Conservation (phyloP, 2,888 invertebrate genomes). For the Erebia ligea region DNA sequence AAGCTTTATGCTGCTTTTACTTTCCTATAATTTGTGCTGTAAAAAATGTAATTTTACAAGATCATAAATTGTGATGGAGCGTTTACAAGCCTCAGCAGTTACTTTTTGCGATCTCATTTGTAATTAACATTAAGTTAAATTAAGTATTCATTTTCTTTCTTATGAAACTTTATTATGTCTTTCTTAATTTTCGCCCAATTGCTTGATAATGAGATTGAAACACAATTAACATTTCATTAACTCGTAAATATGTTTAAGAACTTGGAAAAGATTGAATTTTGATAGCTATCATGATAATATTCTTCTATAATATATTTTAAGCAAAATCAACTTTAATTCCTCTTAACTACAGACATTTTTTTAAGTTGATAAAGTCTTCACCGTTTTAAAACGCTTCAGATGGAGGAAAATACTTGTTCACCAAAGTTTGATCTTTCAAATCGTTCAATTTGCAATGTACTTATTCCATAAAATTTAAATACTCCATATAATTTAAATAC, state of each 20-base stretch:
- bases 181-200: slow-evolving; percentile 21
- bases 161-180: slow-evolving; percentile 21
- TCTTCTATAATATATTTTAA: not conserved
- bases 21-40: not conserved
- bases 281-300: not conserved
- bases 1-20: not conserved
- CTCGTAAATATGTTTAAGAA: not conserved
- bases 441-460: no score
- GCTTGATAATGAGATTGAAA: slow-evolving; percentile 29
- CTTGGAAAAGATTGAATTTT: not conserved
- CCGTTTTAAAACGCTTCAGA: no score
- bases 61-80: slow-evolving; percentile 11
- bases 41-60: slow-evolving; percentile 2
- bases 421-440: no score
- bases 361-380: no score
- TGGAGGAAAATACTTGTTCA: no score
- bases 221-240: slow-evolving; percentile 26
- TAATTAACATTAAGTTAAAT: slow-evolving; percentile 31
- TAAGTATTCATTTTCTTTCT: slow-evolving; percentile 23
- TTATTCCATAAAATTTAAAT: no score
- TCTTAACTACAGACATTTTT: no score
- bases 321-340: no score
- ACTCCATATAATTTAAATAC: no score
- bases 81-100: slow-evolving; percentile 4
- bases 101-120: slow-evolving; percentile 17